A percentile compares a stretch with the other conserved stretches of the same genome.
phyloP scores from a whole-genome alignment of 2,113 vertebrate genomes.

The Arothron firmamentum region DNA sequence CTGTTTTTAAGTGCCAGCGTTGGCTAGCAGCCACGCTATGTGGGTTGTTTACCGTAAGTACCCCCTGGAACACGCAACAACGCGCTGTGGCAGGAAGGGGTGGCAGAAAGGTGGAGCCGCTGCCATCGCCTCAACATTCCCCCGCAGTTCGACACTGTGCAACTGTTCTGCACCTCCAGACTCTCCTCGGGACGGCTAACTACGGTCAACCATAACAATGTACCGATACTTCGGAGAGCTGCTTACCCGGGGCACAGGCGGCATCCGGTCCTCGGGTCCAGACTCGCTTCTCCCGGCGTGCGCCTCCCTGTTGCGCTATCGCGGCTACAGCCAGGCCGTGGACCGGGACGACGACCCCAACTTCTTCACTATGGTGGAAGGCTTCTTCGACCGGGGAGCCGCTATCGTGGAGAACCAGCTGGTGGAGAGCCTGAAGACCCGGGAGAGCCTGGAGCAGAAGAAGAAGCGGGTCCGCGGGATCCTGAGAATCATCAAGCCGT shows the following conservation, averaged over 20 bases:
- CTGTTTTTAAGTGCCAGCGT: background rate
- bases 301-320: slow-evolving; percentile 55
- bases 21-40: background rate
- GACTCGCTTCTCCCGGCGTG: slow-evolving; percentile 52
- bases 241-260: slow-evolving; percentile 70
- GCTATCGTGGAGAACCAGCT: slow-evolving; percentile 91
- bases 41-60: background rate
- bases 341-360: slow-evolving; percentile 83
- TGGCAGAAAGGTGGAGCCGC: slow-evolving; percentile 43
- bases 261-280: slow-evolving; percentile 51
- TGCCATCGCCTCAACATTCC: background rate
- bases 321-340: slow-evolving; percentile 82
- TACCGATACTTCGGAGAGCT: slow-evolving; percentile 82
- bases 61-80: background rate
- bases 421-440: slow-evolving; percentile 83
- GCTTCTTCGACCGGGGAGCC: slow-evolving; percentile 91
- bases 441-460: slow-evolving; percentile 85
- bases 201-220: slow-evolving; percentile 59
- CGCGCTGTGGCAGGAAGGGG: slow-evolving; percentile 36
- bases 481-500: slow-evolving; percentile 91
- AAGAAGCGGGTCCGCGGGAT: slow-evolving; percentile 86
- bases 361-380: slow-evolving; percentile 97
- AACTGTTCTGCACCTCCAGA: no score
- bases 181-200: background rate
- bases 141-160: no score